Evolutionary conservation across 2,797 vertebrate species (phyloP).

Genomic region (Podarcis lilfordi): DNA sequence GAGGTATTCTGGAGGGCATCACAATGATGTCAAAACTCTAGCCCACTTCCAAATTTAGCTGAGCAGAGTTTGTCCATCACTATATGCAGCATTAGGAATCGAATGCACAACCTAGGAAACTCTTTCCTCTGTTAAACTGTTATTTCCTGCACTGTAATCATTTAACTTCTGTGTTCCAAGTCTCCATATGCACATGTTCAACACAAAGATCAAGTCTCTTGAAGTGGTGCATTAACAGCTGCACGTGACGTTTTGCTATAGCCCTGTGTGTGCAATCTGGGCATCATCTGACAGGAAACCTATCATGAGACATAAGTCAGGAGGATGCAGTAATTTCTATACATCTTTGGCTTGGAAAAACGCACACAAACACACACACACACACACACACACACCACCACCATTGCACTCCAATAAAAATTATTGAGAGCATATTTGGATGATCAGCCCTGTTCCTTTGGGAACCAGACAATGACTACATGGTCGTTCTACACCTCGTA

Average conservation of each 20-base stretch:
- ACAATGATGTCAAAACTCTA: not conserved
- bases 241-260: not conserved
- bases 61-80: not conserved
- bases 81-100: not conserved
- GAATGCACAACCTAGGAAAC: not conserved
- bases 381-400: constrained; percentile 41
- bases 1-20: not conserved
- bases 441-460: constrained; percentile 61
- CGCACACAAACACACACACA: constrained; percentile 35
- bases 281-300: constrained; percentile 32
- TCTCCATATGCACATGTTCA: not conserved
- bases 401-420: constrained; percentile 63
- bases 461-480: constrained; percentile 59
- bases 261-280: constrained; percentile 25
- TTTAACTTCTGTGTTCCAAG: constrained; percentile 21
- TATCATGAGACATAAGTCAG: constrained; percentile 21
- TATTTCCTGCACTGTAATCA: not conserved
- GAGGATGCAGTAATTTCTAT: constrained; percentile 43
- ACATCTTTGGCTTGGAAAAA: constrained; percentile 54
- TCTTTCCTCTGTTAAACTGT: constrained; percentile 10
- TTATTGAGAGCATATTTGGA: constrained; percentile 62
- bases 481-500: constrained; percentile 63
- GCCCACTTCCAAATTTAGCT: not conserved
- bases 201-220: constrained; percentile 22
- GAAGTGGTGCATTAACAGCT: constrained; percentile 11